phyloP scores from a whole-genome alignment of 1,140 invertebrate genomes.

The Archivesica marissinica region DNA sequence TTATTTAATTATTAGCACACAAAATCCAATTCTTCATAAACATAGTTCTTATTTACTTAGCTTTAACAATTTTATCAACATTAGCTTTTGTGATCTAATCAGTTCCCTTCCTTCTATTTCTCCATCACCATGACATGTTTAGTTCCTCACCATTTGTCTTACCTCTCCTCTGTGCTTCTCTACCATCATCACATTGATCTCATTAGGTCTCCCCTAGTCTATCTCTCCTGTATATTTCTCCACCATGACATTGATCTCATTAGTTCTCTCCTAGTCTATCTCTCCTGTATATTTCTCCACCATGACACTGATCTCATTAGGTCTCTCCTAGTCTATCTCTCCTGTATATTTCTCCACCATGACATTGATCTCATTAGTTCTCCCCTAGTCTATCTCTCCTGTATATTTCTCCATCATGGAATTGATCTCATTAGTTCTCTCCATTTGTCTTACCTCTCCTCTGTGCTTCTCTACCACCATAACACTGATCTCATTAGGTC shows the following conservation, averaged over 20 bases:
- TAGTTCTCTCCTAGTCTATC: not conserved
- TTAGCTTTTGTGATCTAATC: too few relatives aligned
- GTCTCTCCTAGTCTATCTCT: not conserved
- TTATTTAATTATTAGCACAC: too few relatives aligned
- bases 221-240: not conserved
- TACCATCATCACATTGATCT: too few relatives aligned
- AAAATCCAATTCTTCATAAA: too few relatives aligned
- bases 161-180: too few relatives aligned
- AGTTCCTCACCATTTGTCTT: too few relatives aligned
- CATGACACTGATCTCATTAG: not conserved
- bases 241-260: not conserved
- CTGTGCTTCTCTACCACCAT: conserved; percentile 78
- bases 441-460: conserved; percentile 68
- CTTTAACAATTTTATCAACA: too few relatives aligned
- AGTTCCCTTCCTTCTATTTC: too few relatives aligned
- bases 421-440: not conserved
- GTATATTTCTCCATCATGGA: not conserved
- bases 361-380: not conserved
- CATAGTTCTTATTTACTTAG: too few relatives aligned
- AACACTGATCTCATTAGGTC: conserved; percentile 72
- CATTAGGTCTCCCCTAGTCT: too few relatives aligned
- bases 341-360: too few relatives aligned
- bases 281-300: not conserved
- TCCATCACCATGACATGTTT: too few relatives aligned
- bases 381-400: not conserved